These are phyloP conservation scores for Centropristis striata DNA, from an alignment of 2,113 vertebrate species.

Conservation along the genomic window DNA sequence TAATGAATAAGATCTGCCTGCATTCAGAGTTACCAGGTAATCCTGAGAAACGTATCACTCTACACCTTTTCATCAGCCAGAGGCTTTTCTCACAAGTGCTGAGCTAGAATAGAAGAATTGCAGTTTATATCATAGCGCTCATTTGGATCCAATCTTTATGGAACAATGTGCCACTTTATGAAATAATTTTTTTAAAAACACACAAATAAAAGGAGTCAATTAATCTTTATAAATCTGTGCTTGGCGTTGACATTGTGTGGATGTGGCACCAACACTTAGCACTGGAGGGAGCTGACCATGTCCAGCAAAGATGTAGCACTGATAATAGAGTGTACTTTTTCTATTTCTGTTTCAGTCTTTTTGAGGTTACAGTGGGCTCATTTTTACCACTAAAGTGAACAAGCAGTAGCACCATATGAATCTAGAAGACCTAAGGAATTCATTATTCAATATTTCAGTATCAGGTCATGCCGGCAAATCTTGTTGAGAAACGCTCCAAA, in stretches of 20 bases:
- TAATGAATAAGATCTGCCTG: constrained; percentile 35
- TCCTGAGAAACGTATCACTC: constrained; percentile 27
- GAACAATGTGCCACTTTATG: not conserved
- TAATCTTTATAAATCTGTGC: not conserved
- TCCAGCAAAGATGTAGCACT: not conserved
- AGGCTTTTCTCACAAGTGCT: constrained; percentile 20
- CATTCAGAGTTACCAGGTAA: constrained; percentile 19
- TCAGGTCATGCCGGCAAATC: too few relatives aligned
- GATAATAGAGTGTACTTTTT: too few relatives aligned
- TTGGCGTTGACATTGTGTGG: not conserved
- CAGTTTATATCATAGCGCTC: not conserved
- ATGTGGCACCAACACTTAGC: not conserved
- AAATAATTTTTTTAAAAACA: not conserved
- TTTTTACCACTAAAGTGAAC: too few relatives aligned
- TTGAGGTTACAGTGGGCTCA: too few relatives aligned
- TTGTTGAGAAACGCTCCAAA: too few relatives aligned
- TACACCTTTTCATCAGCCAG: constrained; percentile 28
- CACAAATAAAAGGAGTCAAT: not conserved
- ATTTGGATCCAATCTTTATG: not conserved
- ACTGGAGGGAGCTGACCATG: not conserved
- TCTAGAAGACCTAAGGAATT: too few relatives aligned
- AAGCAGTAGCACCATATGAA: too few relatives aligned
- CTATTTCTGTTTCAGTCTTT: too few relatives aligned
- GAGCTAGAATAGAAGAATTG: constrained; percentile 13
- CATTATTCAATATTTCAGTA: too few relatives aligned